Conservation (phyloP, 2,888 invertebrate genomes). For the Stenodera caucasica region DNA sequence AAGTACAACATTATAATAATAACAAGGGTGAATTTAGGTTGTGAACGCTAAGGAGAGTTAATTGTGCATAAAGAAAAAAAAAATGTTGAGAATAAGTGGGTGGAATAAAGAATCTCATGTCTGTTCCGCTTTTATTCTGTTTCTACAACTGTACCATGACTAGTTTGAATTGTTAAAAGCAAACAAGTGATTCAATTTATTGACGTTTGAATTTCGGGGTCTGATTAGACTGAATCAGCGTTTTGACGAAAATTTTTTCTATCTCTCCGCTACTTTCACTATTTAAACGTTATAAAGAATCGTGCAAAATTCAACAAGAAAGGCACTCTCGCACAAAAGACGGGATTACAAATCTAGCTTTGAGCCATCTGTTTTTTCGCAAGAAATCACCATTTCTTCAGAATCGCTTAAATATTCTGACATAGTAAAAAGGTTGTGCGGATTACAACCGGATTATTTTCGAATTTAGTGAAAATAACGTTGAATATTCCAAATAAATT, state of each 20-base stretch:
- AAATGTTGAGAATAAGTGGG: too few species aligned
- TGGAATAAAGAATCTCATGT: not conserved
- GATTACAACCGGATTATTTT: not conserved
- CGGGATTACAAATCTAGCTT: not conserved
- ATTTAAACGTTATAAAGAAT: too few species aligned
- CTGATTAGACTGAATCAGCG: conserved; percentile 35
- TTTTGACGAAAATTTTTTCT: conserved; percentile 27
- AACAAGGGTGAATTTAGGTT: too few species aligned
- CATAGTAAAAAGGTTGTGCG: too few species aligned
- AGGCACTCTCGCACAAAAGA: conserved; percentile 2
- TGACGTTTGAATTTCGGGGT: conserved; percentile 31
- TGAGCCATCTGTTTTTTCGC: too few species aligned
- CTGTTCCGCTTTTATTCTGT: not conserved
- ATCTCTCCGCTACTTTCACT: too few species aligned
- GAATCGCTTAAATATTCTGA: conserved; percentile 8
- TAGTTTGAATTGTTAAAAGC: conserved; percentile 34
- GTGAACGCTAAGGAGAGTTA: too few species aligned
- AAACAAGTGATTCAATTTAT: conserved; percentile 33
- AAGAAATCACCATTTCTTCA: not conserved
- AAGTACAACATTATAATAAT: too few species aligned
- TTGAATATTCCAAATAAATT: too few species aligned
- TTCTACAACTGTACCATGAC: conserved; percentile 28
- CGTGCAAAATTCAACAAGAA: too few species aligned
- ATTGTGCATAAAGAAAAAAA: too few species aligned
- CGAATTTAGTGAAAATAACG: not conserved